A percentile compares a stretch with the other conserved stretches of the same genome.
Conservation (phyloP, 2,113 vertebrate species). For the Chionis minor region DNA sequence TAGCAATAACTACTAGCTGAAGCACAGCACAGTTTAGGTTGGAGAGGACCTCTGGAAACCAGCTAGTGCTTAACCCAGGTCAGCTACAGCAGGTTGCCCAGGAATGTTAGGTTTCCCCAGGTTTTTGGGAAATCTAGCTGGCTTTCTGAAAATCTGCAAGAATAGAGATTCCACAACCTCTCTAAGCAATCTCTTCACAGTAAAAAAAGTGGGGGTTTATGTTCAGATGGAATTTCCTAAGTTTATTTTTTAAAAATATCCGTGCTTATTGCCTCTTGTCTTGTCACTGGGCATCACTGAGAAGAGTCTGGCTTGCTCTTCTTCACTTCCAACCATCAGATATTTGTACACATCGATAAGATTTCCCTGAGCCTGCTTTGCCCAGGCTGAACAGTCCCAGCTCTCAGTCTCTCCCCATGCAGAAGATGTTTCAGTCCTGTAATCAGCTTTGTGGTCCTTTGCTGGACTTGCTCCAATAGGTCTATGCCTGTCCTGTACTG, state of each 20-base stretch:
- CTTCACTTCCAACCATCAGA: neutral
- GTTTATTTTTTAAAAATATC: neutral
- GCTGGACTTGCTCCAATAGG: neutral
- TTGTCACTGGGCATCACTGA: neutral
- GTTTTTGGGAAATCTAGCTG: neutral
- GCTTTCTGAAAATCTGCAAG: neutral
- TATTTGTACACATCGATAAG: neutral
- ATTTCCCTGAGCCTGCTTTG: neutral
- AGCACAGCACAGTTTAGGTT: neutral
- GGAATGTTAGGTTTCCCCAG: neutral
- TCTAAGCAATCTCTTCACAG: neutral
- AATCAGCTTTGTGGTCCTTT: neutral
- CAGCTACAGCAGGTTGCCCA: neutral
- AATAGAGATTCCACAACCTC: neutral
- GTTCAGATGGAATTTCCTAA: neutral
- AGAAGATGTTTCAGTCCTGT: neutral
- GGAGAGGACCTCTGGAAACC: neutral
- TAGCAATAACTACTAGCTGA: neutral
- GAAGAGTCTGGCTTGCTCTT: neutral
- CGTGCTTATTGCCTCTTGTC: neutral
- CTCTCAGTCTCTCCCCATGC: neutral
- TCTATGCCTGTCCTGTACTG: neutral
- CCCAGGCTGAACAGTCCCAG: neutral
- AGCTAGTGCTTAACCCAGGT: neutral
- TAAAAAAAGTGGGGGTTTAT: neutral